Evolutionary conservation across 2,113 vertebrate species (phyloP), one percentile per base, ranked within the genome.

Genomic region (Galbula dea): DNA sequence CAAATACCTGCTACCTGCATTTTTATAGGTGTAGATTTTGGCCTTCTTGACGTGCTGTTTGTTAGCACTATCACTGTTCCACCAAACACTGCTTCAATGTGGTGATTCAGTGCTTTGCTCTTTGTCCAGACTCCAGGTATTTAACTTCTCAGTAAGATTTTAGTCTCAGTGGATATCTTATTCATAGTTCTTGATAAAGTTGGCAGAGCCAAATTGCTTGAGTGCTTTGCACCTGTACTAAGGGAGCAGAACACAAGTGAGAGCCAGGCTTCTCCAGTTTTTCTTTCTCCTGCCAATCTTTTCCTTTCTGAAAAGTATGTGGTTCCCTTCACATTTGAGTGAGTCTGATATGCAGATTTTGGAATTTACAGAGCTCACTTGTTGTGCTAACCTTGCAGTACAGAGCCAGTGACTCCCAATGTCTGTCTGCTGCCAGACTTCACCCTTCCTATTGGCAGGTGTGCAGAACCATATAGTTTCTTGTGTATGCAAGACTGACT

Each of bases 21-120:
- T 94, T 94, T 43, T 75, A 49, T 90, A 86, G 69, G 57, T 86
- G 37, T 78, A 67, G 86, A 41, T 83, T 75, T 89, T 82, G 57
- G 54, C 55, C 51, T 19, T 72, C 18, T 7, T 43, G 55, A 81
- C 21, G 26, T 82, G 71, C 46, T 58, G n/a, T 73, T 37, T 78
- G 72, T 67, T 82, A 86, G 63, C 71, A 66, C 34, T 80, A n/a
- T 91, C 74, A 72, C 22, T 92, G 3, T 73, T 88, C 78, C 83
- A 78, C 51, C 74, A 87, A 78, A 26, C 19, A 0, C 43, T 59
- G 69, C 27, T 21, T 88, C 80, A 78, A 12, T 71, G 36, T 21
- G 71, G 58, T 69, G 72, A 62, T 68, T 94, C 46, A 57, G 62
- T 43, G 66, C 59, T 76, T 37, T 92, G 78, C 51, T 73, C 51